These are phyloP conservation scores for Threskiornis aethiopicus DNA, from an alignment of 2,797 vertebrate species.

Conservation along the genomic window DNA sequence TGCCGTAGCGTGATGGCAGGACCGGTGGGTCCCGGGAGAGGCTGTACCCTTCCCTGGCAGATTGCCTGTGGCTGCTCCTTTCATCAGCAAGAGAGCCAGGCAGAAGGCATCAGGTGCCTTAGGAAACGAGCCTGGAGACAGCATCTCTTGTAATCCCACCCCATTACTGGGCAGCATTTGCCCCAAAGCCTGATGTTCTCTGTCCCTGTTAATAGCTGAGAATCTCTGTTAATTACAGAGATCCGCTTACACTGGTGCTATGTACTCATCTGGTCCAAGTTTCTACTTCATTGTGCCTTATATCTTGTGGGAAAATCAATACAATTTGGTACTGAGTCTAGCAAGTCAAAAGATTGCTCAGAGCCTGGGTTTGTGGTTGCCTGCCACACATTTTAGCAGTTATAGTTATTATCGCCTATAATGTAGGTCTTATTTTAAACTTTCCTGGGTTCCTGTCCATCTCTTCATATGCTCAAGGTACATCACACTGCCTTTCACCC, in stretches of 20 bases:
- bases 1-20: neutral
- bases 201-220: neutral
- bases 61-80: neutral
- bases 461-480: neutral
- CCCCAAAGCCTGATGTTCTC: neutral
- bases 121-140: neutral
- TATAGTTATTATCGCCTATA: neutral
- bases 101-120: neutral
- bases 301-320: conserved; percentile 33
- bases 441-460: neutral
- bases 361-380: neutral
- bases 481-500: neutral
- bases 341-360: neutral
- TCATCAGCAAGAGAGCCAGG: neutral
- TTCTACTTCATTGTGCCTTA: neutral
- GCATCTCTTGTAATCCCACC: neutral
- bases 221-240: neutral
- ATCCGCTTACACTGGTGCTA: neutral
- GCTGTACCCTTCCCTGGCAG: neutral
- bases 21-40: fast-evolving
- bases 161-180: neutral
- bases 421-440: neutral
- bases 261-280: neutral
- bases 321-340: neutral
- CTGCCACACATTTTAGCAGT: neutral